Evolutionary conservation across 1,140 invertebrate genomes (phyloP), one percentile per base, ranked within the genome.

Genomic region (Drosophila parabipectinata): DNA sequence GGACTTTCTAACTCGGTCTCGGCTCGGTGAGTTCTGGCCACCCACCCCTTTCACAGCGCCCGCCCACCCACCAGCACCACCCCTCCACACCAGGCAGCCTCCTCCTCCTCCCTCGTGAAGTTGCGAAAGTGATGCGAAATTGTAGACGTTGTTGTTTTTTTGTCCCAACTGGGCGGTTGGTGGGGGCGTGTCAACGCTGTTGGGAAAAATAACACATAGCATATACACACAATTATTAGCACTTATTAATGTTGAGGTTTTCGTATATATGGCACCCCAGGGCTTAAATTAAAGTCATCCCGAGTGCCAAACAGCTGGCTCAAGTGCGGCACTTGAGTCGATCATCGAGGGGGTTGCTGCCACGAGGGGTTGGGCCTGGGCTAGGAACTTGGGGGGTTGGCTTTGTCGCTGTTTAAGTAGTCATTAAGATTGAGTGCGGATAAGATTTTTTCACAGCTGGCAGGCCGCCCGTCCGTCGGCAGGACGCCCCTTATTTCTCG

Each of bases 241-340:
- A 87, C 82, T 87, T 87, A 87, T 87, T 88, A 87, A 88, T 88
- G 82, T 88, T 87, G 82, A 87, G 83, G 82, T 87, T 87, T 85
- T 50, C 71, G 64, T 72, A 47, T 76, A 62, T 61, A 87, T 88
- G 83, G 83, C 83, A 87, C 82, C 82, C 82, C 59, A 66, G 82
- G 82, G 82, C 83, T 69, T 87, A 63, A 87, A 87, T 87, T 87
- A 87, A 87, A 87, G 83, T 71, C 72, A 76, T 59, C 55, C 59
- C 41, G 82, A 67, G 50, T 59, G 60, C 54, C 77, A 75, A 59
- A 69, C 72, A 76, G 72, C 72, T 64, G 78, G 72, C 71, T 78
- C 75, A 76, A 82, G 80, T 84, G 80, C 63, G 50, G 77, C 77
- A 79, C 77, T 80, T 80, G 71, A 79, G 71, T 37, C 18, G 53